phyloP scores from a whole-genome alignment of 2,113 vertebrate species.

The Notiomystis cincta region DNA sequence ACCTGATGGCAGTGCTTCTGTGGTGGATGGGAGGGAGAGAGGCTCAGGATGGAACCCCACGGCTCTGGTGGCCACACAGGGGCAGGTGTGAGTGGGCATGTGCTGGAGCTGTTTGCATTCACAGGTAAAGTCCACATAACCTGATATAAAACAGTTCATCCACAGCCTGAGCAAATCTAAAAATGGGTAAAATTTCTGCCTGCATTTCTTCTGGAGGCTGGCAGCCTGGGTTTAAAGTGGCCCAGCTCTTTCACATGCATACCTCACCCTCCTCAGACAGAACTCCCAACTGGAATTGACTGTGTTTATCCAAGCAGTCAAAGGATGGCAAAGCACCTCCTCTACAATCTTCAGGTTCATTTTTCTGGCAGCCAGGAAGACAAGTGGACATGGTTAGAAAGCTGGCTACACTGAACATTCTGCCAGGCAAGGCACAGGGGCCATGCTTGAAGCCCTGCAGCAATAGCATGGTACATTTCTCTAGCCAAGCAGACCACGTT shows the following conservation, averaged over 20 bases:
- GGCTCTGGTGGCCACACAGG: neutral
- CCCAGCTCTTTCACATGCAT: rapidly evolving
- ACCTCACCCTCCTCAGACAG: rapidly evolving
- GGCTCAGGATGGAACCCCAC: rapidly evolving
- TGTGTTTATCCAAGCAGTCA: neutral
- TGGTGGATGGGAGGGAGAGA: neutral
- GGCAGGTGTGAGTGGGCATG: neutral
- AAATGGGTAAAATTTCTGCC: neutral
- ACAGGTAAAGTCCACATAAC: neutral
- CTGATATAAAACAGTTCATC: neutral
- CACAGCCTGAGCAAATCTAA: neutral
- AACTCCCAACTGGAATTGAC: neutral
- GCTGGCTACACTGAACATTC: neutral
- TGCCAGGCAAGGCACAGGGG: neutral
- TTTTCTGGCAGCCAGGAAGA: neutral
- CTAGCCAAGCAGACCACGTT: neutral
- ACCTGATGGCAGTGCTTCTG: neutral
- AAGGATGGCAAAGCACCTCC: neutral
- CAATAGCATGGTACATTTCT: rapidly evolving
- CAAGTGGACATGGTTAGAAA: neutral
- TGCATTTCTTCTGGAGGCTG: neutral
- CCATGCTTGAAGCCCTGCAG: neutral
- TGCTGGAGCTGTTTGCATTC: neutral
- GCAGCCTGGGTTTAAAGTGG: neutral
- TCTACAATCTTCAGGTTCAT: neutral